These are phyloP conservation scores for Ophthalmolycus amberensis DNA, from an alignment of 2,113 vertebrate genomes.

Conservation along the genomic window DNA sequence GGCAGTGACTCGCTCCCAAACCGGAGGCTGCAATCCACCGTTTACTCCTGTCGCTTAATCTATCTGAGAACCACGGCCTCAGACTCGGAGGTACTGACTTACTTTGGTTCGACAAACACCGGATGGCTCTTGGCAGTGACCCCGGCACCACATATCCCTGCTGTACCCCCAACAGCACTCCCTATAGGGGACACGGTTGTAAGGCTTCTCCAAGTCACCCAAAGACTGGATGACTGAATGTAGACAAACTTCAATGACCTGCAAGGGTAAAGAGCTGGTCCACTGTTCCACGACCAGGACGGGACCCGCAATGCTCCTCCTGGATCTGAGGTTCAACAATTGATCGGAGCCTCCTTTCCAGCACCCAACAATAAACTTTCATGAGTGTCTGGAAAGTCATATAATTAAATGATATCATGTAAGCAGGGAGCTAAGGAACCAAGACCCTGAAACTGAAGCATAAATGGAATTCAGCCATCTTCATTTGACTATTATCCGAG, in stretches of 20 bases:
- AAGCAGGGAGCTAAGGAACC: not conserved
- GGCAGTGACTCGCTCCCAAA: not conserved
- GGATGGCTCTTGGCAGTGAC: not conserved
- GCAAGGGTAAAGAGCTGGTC: not conserved
- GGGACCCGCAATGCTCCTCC: not conserved
- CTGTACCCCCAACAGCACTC: not conserved
- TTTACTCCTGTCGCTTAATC: too few relatives aligned
- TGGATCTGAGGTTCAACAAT: not conserved
- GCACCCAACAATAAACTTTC: not conserved
- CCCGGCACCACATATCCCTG: not conserved
- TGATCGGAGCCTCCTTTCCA: not conserved
- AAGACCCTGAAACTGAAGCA: conserved; percentile 8
- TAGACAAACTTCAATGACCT: not conserved
- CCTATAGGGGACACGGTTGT: not conserved
- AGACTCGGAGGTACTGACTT: not conserved
- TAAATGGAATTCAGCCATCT: conserved; percentile 1
- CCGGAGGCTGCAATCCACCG: not conserved
- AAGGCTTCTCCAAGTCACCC: not conserved
- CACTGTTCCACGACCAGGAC: not conserved
- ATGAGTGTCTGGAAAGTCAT: not conserved
- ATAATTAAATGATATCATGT: not conserved
- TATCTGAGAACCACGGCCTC: not conserved
- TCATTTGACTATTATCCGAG: not conserved
- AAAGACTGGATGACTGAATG: not conserved
- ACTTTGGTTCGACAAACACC: not conserved